Percentiles rank a stretch among this genome's conserved stretches.
Conservation (phyloP, 2,797 vertebrate genomes). For the Pogonophryne albipinna region DNA sequence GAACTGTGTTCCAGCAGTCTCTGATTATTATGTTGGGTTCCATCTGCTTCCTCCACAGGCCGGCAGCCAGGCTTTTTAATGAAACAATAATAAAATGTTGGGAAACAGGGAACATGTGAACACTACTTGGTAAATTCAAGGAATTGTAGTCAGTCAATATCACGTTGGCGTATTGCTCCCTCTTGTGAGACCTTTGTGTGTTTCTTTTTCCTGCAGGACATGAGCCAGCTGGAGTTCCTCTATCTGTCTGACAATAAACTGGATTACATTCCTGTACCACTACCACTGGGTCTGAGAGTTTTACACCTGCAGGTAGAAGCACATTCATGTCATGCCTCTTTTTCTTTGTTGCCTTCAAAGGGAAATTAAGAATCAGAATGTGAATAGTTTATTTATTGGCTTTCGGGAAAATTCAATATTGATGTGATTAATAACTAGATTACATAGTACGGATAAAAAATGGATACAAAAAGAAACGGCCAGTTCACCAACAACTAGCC, state of each 20-base stretch:
- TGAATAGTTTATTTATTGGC: too few species aligned
- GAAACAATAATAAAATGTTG: neutral
- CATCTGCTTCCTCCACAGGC: neutral
- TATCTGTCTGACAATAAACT: conserved; percentile 88
- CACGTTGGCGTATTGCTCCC: conserved; percentile 4
- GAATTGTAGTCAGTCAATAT: neutral
- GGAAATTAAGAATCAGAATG: neutral
- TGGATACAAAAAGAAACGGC: too few species aligned
- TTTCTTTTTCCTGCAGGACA: conserved; percentile 72
- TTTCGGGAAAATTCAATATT: too few species aligned
- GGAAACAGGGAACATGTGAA: neutral
- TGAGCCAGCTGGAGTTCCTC: conserved; percentile 87
- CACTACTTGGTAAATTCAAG: neutral
- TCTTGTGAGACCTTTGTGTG: conserved; percentile 3
- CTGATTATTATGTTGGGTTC: too few species aligned
- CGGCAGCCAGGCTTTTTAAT: neutral
- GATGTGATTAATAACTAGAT: too few species aligned
- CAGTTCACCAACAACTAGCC: too few species aligned
- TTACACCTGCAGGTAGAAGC: conserved; percentile 88
- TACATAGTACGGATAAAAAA: too few species aligned
- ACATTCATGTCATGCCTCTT: neutral
- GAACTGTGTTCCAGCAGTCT: too few species aligned
- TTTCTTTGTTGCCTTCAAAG: neutral
- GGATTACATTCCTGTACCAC: conserved; percentile 81
- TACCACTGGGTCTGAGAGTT: conserved; percentile 84